Evolutionary conservation across 1,140 invertebrate genomes (phyloP).

Genomic region (Trachymyrmex cornetzi): DNA sequence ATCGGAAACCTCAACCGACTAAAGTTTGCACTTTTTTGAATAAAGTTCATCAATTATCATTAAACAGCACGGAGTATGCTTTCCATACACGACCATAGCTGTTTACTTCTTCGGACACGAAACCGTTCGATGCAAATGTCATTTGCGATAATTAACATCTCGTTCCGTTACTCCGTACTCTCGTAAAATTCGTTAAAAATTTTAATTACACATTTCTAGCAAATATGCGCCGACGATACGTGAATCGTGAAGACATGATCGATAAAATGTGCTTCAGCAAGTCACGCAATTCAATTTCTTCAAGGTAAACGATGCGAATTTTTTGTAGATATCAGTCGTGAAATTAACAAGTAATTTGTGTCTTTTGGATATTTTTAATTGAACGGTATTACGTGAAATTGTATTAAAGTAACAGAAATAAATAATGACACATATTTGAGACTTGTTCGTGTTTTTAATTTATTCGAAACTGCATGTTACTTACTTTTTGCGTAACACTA

Average conservation of each 20-base stretch:
- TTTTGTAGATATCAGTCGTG: not conserved
- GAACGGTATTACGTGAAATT: slow-evolving; percentile 14
- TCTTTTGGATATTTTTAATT: not conserved
- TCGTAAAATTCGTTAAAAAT: not conserved
- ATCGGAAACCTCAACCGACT: not conserved
- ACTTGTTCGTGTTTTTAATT: not conserved
- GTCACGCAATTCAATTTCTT: slow-evolving; percentile 67
- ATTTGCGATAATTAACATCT: not conserved
- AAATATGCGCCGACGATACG: too few species aligned
- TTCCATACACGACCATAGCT: not conserved
- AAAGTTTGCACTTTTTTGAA: not conserved
- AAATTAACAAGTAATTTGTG: slow-evolving; percentile 13
- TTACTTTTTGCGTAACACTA: slow-evolving; percentile 15
- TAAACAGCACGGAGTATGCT: not conserved
- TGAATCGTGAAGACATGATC: slow-evolving; percentile 15
- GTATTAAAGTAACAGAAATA: not conserved
- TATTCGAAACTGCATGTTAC: not conserved
- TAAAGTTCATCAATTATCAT: not conserved
- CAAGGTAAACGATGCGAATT: slow-evolving; percentile 59
- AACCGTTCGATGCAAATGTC: not conserved
- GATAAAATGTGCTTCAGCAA: slow-evolving; percentile 7
- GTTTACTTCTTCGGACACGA: not conserved
- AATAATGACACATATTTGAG: not conserved
- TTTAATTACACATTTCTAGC: slow-evolving; percentile 3
- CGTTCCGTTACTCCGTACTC: not conserved